A percentile compares a stretch with the other conserved stretches of the same genome.
Evolutionary conservation across 1,140 invertebrate species (phyloP).

Genomic region (Cylas formicarius): DNA sequence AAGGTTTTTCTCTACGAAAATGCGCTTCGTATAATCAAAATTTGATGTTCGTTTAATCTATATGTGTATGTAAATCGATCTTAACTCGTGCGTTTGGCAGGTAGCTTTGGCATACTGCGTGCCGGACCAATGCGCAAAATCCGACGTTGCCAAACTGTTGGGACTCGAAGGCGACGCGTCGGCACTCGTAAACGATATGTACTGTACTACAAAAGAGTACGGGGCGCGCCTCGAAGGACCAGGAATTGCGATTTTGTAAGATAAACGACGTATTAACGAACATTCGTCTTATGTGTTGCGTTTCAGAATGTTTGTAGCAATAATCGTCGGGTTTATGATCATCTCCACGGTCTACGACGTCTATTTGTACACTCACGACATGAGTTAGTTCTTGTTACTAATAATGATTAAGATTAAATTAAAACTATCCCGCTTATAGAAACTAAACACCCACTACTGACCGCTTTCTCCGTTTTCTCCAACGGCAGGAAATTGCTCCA

Average conservation of each 20-base stretch:
- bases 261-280: too few species aligned
- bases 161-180: neutral
- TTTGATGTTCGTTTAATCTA: too few species aligned
- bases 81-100: too few species aligned
- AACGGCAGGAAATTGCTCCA: conserved; percentile 21
- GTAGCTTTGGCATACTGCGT: conserved; percentile 17
- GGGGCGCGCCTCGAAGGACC: neutral
- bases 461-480: conserved; percentile 20
- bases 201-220: conserved; percentile 7
- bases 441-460: conserved; percentile 8
- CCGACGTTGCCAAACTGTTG: conserved; percentile 12
- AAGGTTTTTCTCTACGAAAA: too few species aligned
- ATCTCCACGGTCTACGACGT: conserved; percentile 20
- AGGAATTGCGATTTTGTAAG: conserved; percentile 3
- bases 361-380: conserved; percentile 13
- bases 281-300: conserved; percentile 4
- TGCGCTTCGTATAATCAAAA: too few species aligned
- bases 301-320: conserved; percentile 14
- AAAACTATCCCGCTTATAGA: conserved; percentile 19
- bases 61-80: too few species aligned
- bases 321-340: conserved; percentile 3
- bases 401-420: too few species aligned
- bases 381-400: conserved; percentile 17
- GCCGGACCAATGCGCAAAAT: conserved; percentile 16
- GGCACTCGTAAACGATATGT: conserved; percentile 2